These are phyloP conservation scores for Hylomyscus alleni DNA, from an alignment of 2,797 vertebrate genomes.

Conservation along the genomic window DNA sequence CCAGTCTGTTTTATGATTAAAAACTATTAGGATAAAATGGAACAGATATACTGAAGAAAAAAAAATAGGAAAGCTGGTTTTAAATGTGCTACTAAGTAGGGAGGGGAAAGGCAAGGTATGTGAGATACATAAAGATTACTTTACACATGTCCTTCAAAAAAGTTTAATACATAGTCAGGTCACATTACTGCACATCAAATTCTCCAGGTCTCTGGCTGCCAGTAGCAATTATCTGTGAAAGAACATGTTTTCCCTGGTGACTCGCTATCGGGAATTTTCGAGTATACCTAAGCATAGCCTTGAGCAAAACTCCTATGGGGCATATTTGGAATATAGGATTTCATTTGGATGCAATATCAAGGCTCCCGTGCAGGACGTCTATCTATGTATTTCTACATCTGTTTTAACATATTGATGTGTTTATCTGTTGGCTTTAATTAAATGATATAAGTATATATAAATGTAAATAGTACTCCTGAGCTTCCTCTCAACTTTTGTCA, in stretches of 20 bases:
- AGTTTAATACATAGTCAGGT: constrained; percentile 95
- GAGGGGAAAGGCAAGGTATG: constrained; percentile 71
- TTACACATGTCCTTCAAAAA: constrained; percentile 95
- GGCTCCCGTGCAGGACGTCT: constrained; percentile 88
- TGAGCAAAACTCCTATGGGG: constrained; percentile 92
- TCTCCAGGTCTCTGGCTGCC: constrained; percentile 94
- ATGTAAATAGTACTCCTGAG: constrained; percentile 85
- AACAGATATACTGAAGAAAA: constrained; percentile 86
- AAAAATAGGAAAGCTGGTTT: constrained; percentile 86
- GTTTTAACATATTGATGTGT: constrained; percentile 90
- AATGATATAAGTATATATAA: constrained; percentile 85
- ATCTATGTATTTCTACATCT: constrained; percentile 89
- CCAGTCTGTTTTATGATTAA: constrained; percentile 78
- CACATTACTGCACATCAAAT: constrained; percentile 95
- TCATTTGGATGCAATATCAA: constrained; percentile 90
- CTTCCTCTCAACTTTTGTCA: constrained; percentile 73
- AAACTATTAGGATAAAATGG: constrained; percentile 85
- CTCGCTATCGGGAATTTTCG: constrained; percentile 91
- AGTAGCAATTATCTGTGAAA: constrained; percentile 97
- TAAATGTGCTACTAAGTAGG: constrained; percentile 86
- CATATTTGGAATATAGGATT: constrained; percentile 89
- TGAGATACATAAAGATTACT: constrained; percentile 89
- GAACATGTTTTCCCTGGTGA: constrained; percentile 94
- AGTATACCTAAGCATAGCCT: constrained; percentile 93
- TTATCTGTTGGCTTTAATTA: constrained; percentile 90